phyloP scores from a whole-genome alignment of 2,888 invertebrate genomes.

The Yponomeuta malinellus region DNA sequence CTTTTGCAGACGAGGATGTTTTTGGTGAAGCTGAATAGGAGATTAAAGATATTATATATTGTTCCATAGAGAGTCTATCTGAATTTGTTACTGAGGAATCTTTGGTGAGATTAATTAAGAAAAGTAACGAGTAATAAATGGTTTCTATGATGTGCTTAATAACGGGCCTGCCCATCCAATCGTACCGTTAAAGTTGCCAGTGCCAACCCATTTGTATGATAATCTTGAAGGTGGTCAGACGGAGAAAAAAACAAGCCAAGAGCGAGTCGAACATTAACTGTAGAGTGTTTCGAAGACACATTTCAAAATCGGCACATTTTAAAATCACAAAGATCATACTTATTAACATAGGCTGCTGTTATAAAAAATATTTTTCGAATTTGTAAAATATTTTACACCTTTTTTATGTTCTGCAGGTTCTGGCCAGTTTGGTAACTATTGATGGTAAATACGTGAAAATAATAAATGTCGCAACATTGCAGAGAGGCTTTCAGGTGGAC shows the following conservation, averaged over 20 bases:
- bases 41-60: neutral
- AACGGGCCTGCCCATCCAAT: neutral
- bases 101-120: neutral
- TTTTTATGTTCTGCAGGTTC: too few relatives aligned
- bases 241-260: neutral
- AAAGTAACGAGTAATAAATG: neutral
- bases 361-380: too few relatives aligned
- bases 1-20: neutral
- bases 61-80: neutral
- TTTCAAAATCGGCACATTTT: too few relatives aligned
- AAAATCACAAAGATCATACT: too few relatives aligned
- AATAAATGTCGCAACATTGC: too few relatives aligned
- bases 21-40: neutral
- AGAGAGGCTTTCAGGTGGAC: too few relatives aligned
- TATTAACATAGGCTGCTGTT: too few relatives aligned
- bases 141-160: neutral
- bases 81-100: neutral
- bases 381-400: too few relatives aligned
- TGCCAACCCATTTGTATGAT: slow-evolving; percentile 11
- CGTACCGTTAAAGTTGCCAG: neutral
- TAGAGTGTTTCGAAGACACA: neutral
- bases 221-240: neutral
- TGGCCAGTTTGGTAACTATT: too few relatives aligned
- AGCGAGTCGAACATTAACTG: too few relatives aligned
- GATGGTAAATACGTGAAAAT: too few relatives aligned